phyloP scores from a whole-genome alignment of 2,113 vertebrate genomes.

The Acanthochromis polyacanthus region DNA sequence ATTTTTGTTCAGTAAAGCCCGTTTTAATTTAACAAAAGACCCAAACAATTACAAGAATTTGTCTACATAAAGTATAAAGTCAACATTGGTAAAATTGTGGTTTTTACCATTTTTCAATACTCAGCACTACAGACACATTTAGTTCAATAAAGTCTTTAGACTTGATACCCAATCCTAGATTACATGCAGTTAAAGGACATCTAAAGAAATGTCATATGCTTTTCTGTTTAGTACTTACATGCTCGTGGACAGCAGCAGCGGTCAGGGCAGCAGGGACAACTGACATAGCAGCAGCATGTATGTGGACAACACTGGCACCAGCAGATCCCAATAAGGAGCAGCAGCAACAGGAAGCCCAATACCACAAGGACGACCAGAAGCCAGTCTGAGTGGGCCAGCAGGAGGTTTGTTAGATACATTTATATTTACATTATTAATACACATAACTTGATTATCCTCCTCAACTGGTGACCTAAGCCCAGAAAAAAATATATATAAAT shows the following conservation, averaged over 20 bases:
- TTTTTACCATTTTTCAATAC: too few species aligned
- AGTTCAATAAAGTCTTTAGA: too few species aligned
- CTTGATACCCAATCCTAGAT: background rate
- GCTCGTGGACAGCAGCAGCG: conserved; percentile 93
- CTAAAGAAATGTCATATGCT: background rate
- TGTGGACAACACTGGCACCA: conserved; percentile 97
- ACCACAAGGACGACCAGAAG: conserved; percentile 90
- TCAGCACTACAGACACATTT: too few species aligned
- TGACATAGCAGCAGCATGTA: conserved; percentile 93
- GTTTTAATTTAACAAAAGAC: too few species aligned
- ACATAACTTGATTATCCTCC: too few species aligned
- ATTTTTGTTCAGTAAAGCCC: too few species aligned
- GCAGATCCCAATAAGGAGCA: conserved; percentile 90
- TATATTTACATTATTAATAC: background rate
- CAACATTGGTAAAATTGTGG: too few species aligned
- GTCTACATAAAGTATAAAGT: too few species aligned
- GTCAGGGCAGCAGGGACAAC: conserved; percentile 92
- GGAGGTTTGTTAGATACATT: background rate
- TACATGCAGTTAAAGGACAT: background rate
- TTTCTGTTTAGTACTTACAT: conserved; percentile 80
- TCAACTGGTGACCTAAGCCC: too few species aligned
- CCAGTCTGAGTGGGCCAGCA: conserved; percentile 85
- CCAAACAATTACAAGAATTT: too few species aligned
- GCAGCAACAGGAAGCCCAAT: conserved; percentile 85
- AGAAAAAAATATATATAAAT: too few species aligned